phyloP scores from a whole-genome alignment of 2,113 vertebrate genomes.

The Chiloscyllium plagiosum region DNA sequence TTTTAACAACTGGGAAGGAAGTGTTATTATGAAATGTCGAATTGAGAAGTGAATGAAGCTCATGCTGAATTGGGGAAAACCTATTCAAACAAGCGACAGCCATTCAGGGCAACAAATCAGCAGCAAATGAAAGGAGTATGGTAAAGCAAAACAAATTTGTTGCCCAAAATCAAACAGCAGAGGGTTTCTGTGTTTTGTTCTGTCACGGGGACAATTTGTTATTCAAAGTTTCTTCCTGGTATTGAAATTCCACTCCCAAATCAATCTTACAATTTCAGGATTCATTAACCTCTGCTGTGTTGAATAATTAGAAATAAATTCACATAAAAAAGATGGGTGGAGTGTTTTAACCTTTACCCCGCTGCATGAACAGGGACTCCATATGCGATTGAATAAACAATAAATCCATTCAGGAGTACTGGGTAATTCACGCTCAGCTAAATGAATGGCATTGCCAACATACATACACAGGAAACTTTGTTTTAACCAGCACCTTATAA shows the following conservation, averaged over 20 bases:
- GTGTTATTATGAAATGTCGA: constrained; percentile 1
- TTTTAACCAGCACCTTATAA: too few relatives aligned
- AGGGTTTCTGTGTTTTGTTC: not conserved
- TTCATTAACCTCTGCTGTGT: not conserved
- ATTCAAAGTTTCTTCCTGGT: not conserved
- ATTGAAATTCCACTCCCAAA: not conserved
- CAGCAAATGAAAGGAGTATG: not conserved
- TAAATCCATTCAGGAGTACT: too few relatives aligned
- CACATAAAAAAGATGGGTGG: not conserved
- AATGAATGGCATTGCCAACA: not conserved
- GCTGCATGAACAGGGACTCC: not conserved
- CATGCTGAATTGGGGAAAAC: not conserved
- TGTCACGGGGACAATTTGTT: not conserved
- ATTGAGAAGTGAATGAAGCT: not conserved
- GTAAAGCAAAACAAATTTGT: not conserved
- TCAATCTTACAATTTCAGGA: not conserved
- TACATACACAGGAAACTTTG: not conserved
- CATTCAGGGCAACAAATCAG: not conserved
- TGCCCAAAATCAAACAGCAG: not conserved
- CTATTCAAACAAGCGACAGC: not conserved
- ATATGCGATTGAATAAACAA: not conserved
- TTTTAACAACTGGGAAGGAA: constrained; percentile 47
- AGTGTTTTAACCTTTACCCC: not conserved
- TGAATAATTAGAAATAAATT: constrained; percentile 1
- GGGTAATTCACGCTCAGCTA: not conserved